These are phyloP conservation scores for Donacobius atricapilla DNA, from an alignment of 2,113 vertebrate genomes.

Conservation along the genomic window DNA sequence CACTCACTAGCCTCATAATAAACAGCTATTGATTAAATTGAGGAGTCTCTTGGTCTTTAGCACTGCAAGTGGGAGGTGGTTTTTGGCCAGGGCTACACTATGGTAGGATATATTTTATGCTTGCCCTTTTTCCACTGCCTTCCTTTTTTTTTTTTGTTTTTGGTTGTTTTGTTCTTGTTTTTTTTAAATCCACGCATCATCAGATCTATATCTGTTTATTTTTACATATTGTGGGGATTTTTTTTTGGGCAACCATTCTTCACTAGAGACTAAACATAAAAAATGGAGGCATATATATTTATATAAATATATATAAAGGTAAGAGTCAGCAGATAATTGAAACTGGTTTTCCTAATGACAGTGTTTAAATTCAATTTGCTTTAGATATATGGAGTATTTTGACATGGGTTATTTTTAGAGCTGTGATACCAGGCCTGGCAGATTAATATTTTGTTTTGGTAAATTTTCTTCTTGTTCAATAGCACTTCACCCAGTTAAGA, in stretches of 20 bases:
- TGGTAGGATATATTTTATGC: not conserved
- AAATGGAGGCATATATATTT: too few relatives aligned
- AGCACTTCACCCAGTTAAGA: not conserved
- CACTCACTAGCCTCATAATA: not conserved
- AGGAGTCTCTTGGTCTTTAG: not conserved
- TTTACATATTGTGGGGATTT: not conserved
- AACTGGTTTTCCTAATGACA: not conserved
- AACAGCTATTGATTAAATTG: not conserved
- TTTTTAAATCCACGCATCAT: not conserved
- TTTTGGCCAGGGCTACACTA: not conserved
- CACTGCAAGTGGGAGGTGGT: not conserved
- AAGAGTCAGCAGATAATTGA: not conserved
- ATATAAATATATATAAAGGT: not conserved
- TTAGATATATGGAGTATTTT: not conserved
- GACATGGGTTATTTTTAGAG: not conserved
- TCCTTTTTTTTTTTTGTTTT: fast-evolving
- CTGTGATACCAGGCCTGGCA: not conserved
- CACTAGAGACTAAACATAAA: not conserved
- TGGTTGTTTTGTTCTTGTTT: fast-evolving
- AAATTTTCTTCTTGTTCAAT: not conserved
- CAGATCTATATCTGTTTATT: not conserved
- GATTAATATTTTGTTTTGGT: not conserved
- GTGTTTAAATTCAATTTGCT: not conserved
- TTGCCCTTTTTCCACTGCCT: not conserved
- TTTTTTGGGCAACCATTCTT: not conserved